A percentile compares a stretch with the other conserved stretches of the same genome.
Evolutionary conservation across 2,797 vertebrate species (phyloP).

Genomic region (Atherinosoma microstoma): DNA sequence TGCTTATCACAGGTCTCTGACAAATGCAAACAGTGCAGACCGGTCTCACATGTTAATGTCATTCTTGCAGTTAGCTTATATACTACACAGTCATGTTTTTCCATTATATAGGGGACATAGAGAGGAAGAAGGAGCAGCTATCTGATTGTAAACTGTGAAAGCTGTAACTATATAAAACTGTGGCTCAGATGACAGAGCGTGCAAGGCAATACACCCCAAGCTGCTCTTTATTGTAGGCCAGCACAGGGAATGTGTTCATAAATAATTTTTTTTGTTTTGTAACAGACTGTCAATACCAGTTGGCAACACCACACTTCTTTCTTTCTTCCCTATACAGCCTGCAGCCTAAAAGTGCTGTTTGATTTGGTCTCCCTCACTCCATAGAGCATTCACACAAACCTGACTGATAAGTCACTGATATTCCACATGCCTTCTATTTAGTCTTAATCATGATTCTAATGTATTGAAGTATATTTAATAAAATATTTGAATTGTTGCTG

Average conservation of each 20-base stretch:
- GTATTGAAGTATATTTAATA: no score
- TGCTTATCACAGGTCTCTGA: slow-evolving; percentile 60
- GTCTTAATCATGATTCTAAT: no score
- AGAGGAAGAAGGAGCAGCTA: slow-evolving; percentile 5
- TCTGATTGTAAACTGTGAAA: slow-evolving; percentile 14
- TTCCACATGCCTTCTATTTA: no score
- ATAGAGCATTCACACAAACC: no score
- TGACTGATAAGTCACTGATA: no score
- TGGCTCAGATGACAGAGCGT: background rate
- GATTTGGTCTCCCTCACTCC: no score
- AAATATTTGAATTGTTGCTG: no score
- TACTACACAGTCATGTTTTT: slow-evolving; percentile 16
- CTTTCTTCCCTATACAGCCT: no score
- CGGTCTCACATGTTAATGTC: slow-evolving; percentile 51
- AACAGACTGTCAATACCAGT: no score
- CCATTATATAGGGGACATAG: slow-evolving; percentile 3
- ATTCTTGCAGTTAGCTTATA: slow-evolving; percentile 37
- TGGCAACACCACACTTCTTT: no score
- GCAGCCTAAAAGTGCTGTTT: no score
- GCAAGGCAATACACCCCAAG: background rate
- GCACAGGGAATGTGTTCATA: background rate
- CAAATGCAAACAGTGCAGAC: slow-evolving; percentile 57
- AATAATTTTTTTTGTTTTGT: no score
- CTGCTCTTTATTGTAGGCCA: background rate
- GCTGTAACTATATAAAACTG: slow-evolving; percentile 7